phyloP scores from a whole-genome alignment of 2,888 invertebrate species.

The Drosophila nigricruria region DNA sequence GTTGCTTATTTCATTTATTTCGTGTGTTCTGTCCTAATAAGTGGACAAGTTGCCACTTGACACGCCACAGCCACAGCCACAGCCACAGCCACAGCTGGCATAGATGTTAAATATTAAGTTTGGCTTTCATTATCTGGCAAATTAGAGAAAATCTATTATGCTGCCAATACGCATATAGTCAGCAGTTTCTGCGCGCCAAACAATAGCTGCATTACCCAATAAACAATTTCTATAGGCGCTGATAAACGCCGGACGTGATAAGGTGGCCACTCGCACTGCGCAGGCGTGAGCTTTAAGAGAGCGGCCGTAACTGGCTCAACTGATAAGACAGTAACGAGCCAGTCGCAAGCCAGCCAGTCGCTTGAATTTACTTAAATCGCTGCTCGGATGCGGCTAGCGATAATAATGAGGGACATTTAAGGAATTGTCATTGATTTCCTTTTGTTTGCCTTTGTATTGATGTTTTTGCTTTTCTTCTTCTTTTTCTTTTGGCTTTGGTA shows the following conservation, averaged over 20 bases:
- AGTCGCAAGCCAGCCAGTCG: conserved; percentile 10
- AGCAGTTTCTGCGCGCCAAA: conserved; percentile 55
- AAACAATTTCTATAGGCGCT: conserved; percentile 47
- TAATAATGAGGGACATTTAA: conserved; percentile 57
- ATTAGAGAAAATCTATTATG: conserved; percentile 55
- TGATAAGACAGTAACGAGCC: conserved; percentile 60
- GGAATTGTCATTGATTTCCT: conserved; percentile 78
- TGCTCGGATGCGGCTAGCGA: conserved; percentile 47
- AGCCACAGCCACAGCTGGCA: conserved; percentile 18
- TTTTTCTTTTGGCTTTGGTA: conserved; percentile 28
- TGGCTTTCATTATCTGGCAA: conserved; percentile 40
- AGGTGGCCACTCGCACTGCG: conserved; percentile 40
- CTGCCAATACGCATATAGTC: conserved; percentile 29
- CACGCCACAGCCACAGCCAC: conserved; percentile 21
- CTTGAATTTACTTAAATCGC: conserved; percentile 64
- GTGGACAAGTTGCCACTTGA: conserved; percentile 43
- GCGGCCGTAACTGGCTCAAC: conserved; percentile 40
- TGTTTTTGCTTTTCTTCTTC: background rate
- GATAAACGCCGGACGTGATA: conserved; percentile 65
- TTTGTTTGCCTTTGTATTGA: conserved; percentile 62
- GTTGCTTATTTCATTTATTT: conserved; percentile 49
- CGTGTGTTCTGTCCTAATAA: conserved; percentile 43
- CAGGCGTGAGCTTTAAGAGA: conserved; percentile 70
- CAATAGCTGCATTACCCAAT: conserved; percentile 55
- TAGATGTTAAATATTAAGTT: conserved; percentile 10